Evolutionary conservation across 1,140 invertebrate species (phyloP).

Genomic region (Pygmarrhopalites habei): DNA sequence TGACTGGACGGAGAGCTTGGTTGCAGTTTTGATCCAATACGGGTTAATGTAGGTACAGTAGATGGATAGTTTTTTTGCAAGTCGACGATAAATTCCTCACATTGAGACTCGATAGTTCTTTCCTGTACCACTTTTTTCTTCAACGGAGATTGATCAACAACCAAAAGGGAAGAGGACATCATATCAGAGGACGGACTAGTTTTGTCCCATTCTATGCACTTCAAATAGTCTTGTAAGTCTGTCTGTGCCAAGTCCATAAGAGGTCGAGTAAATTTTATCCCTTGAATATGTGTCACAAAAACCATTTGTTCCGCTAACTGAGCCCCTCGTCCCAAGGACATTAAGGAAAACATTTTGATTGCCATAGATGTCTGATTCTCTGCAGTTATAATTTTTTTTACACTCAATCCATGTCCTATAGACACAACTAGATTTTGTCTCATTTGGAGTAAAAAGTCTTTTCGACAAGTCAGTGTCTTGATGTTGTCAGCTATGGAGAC

Average conservation of each 20-base stretch:
- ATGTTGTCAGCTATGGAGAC: background rate
- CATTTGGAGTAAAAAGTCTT: no score
- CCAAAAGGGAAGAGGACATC: no score
- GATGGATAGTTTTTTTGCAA: constrained; percentile 29
- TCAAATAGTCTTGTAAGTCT: constrained; percentile 31
- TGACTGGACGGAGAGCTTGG: no score
- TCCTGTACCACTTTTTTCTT: no score
- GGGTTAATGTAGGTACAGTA: constrained; percentile 33
- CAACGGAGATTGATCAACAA: background rate
- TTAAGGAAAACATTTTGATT: constrained; percentile 35
- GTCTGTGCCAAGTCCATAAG: constrained; percentile 32
- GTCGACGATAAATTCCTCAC: constrained; percentile 34
- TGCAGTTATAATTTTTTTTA: constrained; percentile 24
- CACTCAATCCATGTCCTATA: constrained; percentile 7
- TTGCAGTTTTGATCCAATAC: constrained; percentile 32
- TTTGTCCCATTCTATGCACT: background rate
- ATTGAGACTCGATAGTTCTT: constrained; percentile 10
- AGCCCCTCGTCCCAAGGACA: constrained; percentile 32
- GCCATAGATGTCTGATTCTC: constrained; percentile 33
- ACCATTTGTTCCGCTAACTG: constrained; percentile 37
- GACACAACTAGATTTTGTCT: constrained; percentile 21
- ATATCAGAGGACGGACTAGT: background rate
- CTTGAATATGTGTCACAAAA: constrained; percentile 13
- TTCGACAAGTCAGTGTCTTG: constrained; percentile 18
- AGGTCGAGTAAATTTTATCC: constrained; percentile 20